Evolutionary conservation across 1,140 invertebrate species (phyloP).

Genomic region (Saccostrea echinata): DNA sequence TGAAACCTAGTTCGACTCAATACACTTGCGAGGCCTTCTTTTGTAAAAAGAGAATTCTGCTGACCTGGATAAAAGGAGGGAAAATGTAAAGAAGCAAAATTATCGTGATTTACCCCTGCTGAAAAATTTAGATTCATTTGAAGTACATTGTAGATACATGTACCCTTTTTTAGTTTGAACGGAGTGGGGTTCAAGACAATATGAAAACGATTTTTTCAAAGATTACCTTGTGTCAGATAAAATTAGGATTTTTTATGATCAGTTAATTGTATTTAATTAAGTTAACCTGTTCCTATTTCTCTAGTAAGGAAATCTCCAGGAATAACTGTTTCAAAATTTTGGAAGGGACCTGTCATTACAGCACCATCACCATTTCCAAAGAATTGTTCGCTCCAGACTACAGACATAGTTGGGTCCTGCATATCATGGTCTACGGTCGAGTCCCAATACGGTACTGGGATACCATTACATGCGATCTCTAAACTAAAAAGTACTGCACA

Average conservation of each 20-base stretch:
- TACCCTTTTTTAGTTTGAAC: too few species aligned
- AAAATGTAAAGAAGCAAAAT: too few species aligned
- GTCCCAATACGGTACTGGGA: conserved; percentile 80
- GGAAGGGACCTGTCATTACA: conserved; percentile 78
- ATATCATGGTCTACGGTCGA: conserved; percentile 75
- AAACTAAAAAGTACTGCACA: conserved; percentile 57
- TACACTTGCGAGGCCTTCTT: conserved; percentile 49
- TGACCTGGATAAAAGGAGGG: not conserved
- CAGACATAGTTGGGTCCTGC: conserved; percentile 73
- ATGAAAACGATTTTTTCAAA: too few species aligned
- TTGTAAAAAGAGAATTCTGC: conserved; percentile 40
- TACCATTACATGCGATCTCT: conserved; percentile 64
- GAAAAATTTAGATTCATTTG: too few species aligned
- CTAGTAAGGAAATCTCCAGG: not conserved
- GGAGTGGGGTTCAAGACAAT: not conserved
- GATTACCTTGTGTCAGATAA: too few species aligned
- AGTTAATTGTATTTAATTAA: too few species aligned
- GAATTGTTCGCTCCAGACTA: conserved; percentile 77
- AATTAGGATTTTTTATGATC: too few species aligned
- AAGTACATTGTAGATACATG: too few species aligned
- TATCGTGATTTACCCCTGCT: too few species aligned
- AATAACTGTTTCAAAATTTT: conserved; percentile 55
- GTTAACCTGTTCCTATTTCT: not conserved
- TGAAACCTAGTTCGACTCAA: conserved; percentile 38
- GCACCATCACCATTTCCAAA: conserved; percentile 78